phyloP scores from a whole-genome alignment of 2,888 invertebrate genomes.

The Drosophila mimica region DNA sequence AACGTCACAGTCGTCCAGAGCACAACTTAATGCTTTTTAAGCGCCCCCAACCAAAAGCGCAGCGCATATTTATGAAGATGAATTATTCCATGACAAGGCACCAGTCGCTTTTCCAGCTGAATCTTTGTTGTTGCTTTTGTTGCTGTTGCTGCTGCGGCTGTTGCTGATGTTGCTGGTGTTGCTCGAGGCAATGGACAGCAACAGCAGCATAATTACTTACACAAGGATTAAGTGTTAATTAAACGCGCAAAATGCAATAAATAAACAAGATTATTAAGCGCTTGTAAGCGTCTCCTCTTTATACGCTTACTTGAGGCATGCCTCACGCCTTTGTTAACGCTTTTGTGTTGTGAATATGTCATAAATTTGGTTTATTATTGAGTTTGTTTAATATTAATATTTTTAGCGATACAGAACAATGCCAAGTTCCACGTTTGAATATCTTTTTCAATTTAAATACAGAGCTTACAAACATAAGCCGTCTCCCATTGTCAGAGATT shows the following conservation, averaged over 20 bases:
- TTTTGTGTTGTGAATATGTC: neutral
- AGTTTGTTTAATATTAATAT: neutral
- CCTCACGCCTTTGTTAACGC: slow-evolving; percentile 40
- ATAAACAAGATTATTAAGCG: slow-evolving; percentile 81
- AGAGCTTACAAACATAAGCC: neutral
- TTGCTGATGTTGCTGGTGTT: slow-evolving; percentile 7
- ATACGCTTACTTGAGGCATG: slow-evolving; percentile 19
- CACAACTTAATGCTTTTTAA: slow-evolving; percentile 83
- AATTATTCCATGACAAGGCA: slow-evolving; percentile 70
- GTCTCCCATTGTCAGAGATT: neutral
- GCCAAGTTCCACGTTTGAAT: neutral
- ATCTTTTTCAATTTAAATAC: neutral
- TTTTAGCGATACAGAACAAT: neutral
- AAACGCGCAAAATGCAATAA: slow-evolving; percentile 88
- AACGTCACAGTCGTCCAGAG: slow-evolving; percentile 44
- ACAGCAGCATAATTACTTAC: slow-evolving; percentile 75
- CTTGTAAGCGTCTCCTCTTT: slow-evolving; percentile 51
- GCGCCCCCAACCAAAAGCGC: slow-evolving; percentile 75
- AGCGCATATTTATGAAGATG: slow-evolving; percentile 82
- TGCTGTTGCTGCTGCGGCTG: slow-evolving; percentile 1
- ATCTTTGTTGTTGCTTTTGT: slow-evolving; percentile 12
- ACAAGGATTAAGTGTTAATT: slow-evolving; percentile 81
- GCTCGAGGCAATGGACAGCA: slow-evolving; percentile 32
- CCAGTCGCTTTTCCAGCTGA: slow-evolving; percentile 36
- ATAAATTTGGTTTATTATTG: neutral